Evolutionary conservation across 2,888 invertebrate species (phyloP).

Genomic region (Leptogaster cylindrica): DNA sequence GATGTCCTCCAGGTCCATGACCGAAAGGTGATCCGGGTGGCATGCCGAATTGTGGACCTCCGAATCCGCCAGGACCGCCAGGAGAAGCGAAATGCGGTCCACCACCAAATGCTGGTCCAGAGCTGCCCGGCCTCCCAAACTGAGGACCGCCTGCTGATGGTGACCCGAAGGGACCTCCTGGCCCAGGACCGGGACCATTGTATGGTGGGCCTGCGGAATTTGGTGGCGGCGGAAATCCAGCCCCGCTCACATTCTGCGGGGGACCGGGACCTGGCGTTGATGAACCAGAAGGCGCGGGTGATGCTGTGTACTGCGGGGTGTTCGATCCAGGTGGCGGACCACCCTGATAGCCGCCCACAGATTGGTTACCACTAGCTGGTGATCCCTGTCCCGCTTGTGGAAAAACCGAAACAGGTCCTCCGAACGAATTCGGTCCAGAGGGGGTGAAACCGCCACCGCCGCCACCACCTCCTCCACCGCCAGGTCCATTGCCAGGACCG

Average conservation of each 20-base stretch:
- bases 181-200: constrained; percentile 69
- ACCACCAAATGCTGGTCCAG: constrained; percentile 72
- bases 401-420: constrained; percentile 66
- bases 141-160: constrained; percentile 71
- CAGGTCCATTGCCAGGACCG: constrained; percentile 72
- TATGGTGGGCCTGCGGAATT: constrained; percentile 67
- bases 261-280: constrained; percentile 82
- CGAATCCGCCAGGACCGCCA: constrained; percentile 67
- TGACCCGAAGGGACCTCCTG: constrained; percentile 68
- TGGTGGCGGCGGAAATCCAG: constrained; percentile 65
- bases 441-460: constrained; percentile 67
- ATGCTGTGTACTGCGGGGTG: constrained; percentile 84
- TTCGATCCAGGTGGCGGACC: constrained; percentile 76
- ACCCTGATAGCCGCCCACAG: constrained; percentile 68
- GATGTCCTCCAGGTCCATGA: constrained; percentile 71
- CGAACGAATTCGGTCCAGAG: constrained; percentile 63
- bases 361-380: constrained; percentile 73
- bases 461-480: constrained; percentile 64
- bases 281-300: constrained; percentile 81
- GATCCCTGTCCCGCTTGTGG: constrained; percentile 78
- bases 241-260: constrained; percentile 65
- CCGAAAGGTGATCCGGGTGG: constrained; percentile 75
- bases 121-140: constrained; percentile 71
- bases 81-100: constrained; percentile 63
- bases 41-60: constrained; percentile 72